Evolutionary conservation across 2,113 vertebrate species (phyloP).

Genomic region (Sapayoa aenigma): DNA sequence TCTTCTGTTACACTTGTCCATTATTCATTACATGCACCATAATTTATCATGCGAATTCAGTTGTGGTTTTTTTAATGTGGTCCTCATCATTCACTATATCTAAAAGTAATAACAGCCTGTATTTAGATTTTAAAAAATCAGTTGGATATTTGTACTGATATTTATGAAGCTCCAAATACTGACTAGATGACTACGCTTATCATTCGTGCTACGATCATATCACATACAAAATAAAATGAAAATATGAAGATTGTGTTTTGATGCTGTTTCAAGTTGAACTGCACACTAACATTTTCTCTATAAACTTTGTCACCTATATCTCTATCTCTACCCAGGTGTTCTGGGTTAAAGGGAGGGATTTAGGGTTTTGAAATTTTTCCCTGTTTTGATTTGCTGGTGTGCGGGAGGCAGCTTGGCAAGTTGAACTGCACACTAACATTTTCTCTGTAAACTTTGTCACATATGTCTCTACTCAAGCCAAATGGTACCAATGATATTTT

Average conservation of each 20-base stretch:
- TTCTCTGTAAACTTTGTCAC: slow-evolving; percentile 23
- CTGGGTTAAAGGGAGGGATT: too few species aligned
- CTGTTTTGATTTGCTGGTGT: too few species aligned
- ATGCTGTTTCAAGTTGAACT: neutral
- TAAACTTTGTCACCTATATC: too few species aligned
- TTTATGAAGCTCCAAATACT: neutral
- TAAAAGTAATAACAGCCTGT: neutral
- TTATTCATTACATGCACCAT: neutral
- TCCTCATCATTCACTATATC: neutral
- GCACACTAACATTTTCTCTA: neutral
- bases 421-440: neutral
- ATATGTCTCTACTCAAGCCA: slow-evolving; percentile 1
- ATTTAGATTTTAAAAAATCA: neutral
- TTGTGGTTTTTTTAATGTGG: neutral
- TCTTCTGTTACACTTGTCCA: slow-evolving; percentile 12
- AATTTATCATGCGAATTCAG: neutral
- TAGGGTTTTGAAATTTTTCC: too few species aligned
- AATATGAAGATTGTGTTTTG: neutral
- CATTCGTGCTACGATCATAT: neutral
- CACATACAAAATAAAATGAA: neutral
- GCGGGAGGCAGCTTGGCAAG: too few species aligned
- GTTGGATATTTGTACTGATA: neutral
- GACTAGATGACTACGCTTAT: neutral
- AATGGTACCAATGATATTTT: slow-evolving; percentile 48
- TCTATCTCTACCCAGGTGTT: too few species aligned